Evolutionary conservation across 1,140 invertebrate genomes (phyloP), one percentile per base, ranked within the genome.

Genomic region (Panonychus citri): DNA sequence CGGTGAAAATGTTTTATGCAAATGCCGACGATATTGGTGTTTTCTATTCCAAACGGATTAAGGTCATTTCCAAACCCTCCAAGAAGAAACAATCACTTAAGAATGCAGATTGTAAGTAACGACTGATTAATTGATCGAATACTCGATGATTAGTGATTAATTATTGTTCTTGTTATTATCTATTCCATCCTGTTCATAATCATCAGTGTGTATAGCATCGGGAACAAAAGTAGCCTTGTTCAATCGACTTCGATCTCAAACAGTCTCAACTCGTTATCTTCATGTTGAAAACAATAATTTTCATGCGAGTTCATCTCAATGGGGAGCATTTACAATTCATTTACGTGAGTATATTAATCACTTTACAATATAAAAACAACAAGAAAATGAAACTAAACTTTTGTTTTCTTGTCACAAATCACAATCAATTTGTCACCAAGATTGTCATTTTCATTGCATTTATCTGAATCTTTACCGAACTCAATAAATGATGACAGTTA

Each of bases 51-150:
- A 95, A 96, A 70, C 75, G 93, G 60, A 99, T 98, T 65, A 99
- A 99, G 79, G 95, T 99, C 52, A 99, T 99, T 67, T 97, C 91
- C 39, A 99, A 99, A 68, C 94, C 95, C 25, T 97, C 91, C 51
- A 99, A 99, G 71, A 99, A 99, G 75, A 99, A 99, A 67, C 95
- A 99, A 69, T 95, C 90, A 34, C 74, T 99, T 54, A 98, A 99
- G 71, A 98, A 97, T 74, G 90, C 93, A 17, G 95, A 99, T 71
- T 75, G 78, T 77, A 71, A 78, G 74, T 78, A 17, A 37, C 30
- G 1, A 53, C 54, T 27, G 5, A 27, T 7, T 13, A 26, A 5
- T 17, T 42, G 4, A 30, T 55, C 0, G 12, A 17, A 13, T 7
- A 13, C 13, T 40, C 37, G 7, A 40, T 17, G 39, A 40, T 40